These are phyloP conservation scores for Coptodon rendalli DNA, from an alignment of 2,113 vertebrate genomes.

Conservation along the genomic window DNA sequence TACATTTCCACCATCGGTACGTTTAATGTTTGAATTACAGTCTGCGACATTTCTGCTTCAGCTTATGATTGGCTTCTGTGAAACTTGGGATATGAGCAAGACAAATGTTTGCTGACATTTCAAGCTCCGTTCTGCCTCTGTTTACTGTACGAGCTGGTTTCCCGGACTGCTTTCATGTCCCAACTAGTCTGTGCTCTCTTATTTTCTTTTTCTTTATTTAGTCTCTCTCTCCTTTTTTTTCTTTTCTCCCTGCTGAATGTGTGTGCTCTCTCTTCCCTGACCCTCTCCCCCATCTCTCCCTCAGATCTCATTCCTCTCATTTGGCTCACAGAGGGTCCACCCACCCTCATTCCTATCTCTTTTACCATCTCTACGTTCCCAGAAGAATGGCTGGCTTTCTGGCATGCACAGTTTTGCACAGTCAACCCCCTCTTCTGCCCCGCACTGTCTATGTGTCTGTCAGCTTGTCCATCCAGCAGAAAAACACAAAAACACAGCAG, in stretches of 20 bases:
- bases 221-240: neutral
- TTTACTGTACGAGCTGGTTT: constrained; percentile 38
- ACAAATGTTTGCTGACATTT: neutral
- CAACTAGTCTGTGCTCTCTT: constrained; percentile 46
- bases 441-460: neutral
- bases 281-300: constrained; percentile 13
- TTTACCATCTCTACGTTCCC: constrained; percentile 55
- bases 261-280: neutral
- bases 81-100: neutral
- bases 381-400: constrained; percentile 31
- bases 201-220: neutral
- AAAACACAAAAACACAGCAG: neutral
- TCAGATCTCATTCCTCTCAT: constrained; percentile 51
- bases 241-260: neutral
- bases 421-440: neutral
- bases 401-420: constrained; percentile 6
- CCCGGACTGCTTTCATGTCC: constrained; percentile 45
- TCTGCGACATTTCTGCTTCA: neutral
- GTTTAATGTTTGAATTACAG: constrained; percentile 21
- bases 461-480: neutral
- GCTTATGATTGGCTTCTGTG: neutral
- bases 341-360: constrained; percentile 67
- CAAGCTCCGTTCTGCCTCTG: neutral
- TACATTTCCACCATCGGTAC: constrained; percentile 95
- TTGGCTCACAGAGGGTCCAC: constrained; percentile 44